phyloP scores from a whole-genome alignment of 2,113 vertebrate species.

The Erpornis zantholeuca region DNA sequence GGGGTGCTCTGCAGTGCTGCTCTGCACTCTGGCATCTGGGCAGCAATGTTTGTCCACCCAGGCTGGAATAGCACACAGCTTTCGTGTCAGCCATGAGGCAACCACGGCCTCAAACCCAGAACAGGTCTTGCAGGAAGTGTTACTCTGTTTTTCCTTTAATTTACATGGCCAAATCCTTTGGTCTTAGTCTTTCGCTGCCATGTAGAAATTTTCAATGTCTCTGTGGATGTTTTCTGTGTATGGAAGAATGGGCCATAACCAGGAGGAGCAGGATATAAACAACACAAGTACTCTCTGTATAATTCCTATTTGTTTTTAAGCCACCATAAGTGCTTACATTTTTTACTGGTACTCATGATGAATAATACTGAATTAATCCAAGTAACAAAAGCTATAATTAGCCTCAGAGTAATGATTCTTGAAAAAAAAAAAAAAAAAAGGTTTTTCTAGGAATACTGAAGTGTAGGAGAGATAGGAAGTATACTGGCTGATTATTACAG shows the following conservation, averaged over 20 bases:
- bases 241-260: background rate
- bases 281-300: background rate
- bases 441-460: background rate
- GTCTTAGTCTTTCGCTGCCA: background rate
- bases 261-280: conserved; percentile 13
- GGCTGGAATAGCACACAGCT: background rate
- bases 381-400: conserved; percentile 14
- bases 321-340: background rate
- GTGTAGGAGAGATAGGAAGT: background rate
- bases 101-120: background rate
- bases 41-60: background rate
- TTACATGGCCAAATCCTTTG: conserved; percentile 5
- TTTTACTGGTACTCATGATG: background rate
- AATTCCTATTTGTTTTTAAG: background rate
- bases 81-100: background rate
- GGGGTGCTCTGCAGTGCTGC: background rate
- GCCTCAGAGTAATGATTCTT: background rate
- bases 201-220: background rate
- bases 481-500: background rate
- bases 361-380: conserved; percentile 9
- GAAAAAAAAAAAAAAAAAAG: background rate
- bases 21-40: background rate
- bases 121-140: conserved; percentile 43
- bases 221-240: background rate
- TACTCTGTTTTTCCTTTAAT: background rate